Percentiles rank a stretch among this genome's conserved stretches.
phyloP scores from a whole-genome alignment of 2,888 invertebrate species.

The Aleiodes testaceus region DNA sequence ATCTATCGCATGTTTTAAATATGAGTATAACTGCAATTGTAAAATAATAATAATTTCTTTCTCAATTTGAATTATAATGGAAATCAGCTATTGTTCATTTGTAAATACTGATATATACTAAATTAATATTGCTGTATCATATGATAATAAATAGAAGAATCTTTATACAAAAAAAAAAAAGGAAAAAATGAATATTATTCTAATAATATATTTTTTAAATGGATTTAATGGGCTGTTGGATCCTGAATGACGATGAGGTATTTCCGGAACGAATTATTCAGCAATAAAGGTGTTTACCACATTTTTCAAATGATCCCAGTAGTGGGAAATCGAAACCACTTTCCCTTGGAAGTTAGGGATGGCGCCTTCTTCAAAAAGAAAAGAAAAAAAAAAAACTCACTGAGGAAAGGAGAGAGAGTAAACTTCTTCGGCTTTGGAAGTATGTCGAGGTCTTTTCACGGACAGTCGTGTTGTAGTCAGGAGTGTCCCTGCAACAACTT shows the following conservation, averaged over 20 bases:
- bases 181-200: no score
- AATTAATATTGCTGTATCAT: no score
- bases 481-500: conserved; percentile 41
- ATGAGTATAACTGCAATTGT: no score
- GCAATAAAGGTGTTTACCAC: not conserved
- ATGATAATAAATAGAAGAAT: no score
- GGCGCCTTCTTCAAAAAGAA: conserved; percentile 55
- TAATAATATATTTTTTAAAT: no score
- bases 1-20: no score
- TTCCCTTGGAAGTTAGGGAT: conserved; percentile 68
- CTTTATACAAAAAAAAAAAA: no score
- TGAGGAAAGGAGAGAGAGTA: conserved; percentile 63
- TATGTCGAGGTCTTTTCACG: conserved; percentile 73
- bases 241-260: conserved; percentile 14
- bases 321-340: conserved; percentile 66
- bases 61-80: no score
- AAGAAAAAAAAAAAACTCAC: conserved; percentile 23
- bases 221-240: not conserved
- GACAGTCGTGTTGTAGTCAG: conserved; percentile 65
- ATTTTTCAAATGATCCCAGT: conserved; percentile 24
- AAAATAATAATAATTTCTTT: no score
- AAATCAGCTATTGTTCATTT: no score
- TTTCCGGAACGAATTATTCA: conserved; percentile 57
- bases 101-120: no score
- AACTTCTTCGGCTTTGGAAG: conserved; percentile 61